Evolutionary conservation across 1,140 invertebrate genomes (phyloP).

Genomic region (Pygmarrhopalites habei): DNA sequence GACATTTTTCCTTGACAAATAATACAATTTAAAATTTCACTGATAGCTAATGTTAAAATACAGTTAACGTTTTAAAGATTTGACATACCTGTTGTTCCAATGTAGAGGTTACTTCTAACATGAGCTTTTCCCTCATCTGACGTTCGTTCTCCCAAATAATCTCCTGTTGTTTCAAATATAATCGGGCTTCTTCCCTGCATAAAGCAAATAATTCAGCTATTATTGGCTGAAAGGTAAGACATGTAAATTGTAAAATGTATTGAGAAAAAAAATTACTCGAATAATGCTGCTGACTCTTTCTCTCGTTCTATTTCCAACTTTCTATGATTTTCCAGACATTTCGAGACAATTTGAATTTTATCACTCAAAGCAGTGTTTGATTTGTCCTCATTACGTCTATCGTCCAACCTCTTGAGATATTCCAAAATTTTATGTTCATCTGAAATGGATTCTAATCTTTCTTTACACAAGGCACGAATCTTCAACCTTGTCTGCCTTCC

Average conservation of each 20-base stretch:
- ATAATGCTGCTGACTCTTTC: not conserved
- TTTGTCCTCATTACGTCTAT: not conserved
- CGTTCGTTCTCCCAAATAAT: slow-evolving; percentile 4
- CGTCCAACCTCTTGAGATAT: slow-evolving; percentile 3
- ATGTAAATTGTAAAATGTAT: too few species aligned
- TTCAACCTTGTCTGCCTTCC: slow-evolving; percentile 10
- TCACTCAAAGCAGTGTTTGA: not conserved
- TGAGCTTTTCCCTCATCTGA: slow-evolving; percentile 6
- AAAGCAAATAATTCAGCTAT: slow-evolving; percentile 2
- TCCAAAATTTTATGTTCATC: not conserved
- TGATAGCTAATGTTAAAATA: not conserved
- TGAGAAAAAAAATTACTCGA: slow-evolving; percentile 6
- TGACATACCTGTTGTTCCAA: not conserved
- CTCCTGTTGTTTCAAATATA: slow-evolving; percentile 10
- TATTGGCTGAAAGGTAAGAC: too few species aligned
- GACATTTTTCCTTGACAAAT: not conserved
- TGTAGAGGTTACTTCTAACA: not conserved
- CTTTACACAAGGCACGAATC: not conserved
- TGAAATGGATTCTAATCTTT: not conserved
- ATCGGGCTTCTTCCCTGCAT: slow-evolving; percentile 3
- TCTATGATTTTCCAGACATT: not conserved
- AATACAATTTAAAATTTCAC: not conserved
- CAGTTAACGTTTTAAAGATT: not conserved
- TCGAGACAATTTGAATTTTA: not conserved
- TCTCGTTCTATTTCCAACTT: slow-evolving; percentile 2